phyloP scores from a whole-genome alignment of 1,140 invertebrate species.

The Anadara kagoshimensis region DNA sequence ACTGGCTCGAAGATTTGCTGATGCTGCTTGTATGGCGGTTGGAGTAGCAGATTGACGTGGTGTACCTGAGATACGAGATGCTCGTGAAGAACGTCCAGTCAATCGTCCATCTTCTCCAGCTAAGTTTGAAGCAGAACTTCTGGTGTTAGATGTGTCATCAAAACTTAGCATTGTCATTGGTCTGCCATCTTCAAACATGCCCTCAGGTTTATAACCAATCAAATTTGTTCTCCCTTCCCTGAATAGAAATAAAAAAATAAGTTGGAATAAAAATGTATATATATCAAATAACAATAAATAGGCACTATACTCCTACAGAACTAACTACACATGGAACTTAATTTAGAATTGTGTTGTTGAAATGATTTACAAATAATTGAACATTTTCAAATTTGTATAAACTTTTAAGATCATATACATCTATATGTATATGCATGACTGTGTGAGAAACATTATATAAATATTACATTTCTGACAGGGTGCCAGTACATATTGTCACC shows the following conservation, averaged over 20 bases:
- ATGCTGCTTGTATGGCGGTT: slow-evolving; percentile 21
- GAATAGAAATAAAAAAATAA: slow-evolving; percentile 19
- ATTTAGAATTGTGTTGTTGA: neutral
- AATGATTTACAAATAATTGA: no score
- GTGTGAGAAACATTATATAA: no score
- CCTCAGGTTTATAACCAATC: slow-evolving; percentile 41
- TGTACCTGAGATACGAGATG: slow-evolving; percentile 30
- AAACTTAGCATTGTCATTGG: slow-evolving; percentile 49
- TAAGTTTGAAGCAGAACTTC: slow-evolving; percentile 41
- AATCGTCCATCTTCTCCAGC: slow-evolving; percentile 40
- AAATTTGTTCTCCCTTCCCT: slow-evolving; percentile 61
- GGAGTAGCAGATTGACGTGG: slow-evolving; percentile 8
- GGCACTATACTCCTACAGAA: no score
- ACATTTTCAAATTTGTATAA: neutral
- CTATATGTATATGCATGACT: no score
- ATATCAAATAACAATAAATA: no score
- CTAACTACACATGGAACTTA: no score
- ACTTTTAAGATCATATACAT: no score
- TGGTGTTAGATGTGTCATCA: slow-evolving; percentile 30
- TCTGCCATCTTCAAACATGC: slow-evolving; percentile 32
- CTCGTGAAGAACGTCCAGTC: slow-evolving; percentile 35
- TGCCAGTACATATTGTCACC: no score
- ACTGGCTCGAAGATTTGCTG: slow-evolving; percentile 41
- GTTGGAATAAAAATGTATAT: no score
- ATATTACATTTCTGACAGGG: no score